Evolutionary conservation across 2,888 invertebrate genomes (phyloP).

Genomic region (Apamea epomidion): DNA sequence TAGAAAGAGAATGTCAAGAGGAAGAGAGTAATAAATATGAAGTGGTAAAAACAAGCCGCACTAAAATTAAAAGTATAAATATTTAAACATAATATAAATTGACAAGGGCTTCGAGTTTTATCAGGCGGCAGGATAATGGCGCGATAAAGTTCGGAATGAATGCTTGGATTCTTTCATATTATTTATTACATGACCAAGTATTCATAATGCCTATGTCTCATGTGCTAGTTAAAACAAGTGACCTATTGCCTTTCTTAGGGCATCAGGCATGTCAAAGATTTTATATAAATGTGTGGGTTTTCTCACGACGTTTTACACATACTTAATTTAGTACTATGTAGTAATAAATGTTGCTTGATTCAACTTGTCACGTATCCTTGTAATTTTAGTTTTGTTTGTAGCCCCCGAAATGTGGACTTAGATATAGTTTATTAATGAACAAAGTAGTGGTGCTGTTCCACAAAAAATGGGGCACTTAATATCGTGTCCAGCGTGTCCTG

Average conservation of each 20-base stretch:
- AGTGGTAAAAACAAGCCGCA: conserved; percentile 41
- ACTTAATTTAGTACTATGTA: conserved; percentile 8
- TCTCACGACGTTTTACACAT: conserved; percentile 42
- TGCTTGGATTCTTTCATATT: conserved; percentile 27
- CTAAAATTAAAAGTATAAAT: conserved; percentile 43
- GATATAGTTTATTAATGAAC: not conserved
- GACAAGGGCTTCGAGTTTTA: conserved; percentile 37
- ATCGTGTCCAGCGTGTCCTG: no score
- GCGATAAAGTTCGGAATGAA: conserved; percentile 46
- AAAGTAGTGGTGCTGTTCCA: no score
- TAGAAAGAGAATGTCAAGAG: conserved; percentile 61
- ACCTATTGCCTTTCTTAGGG: conserved; percentile 47
- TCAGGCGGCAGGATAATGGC: conserved; percentile 43
- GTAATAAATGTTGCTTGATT: not conserved
- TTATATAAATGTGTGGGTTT: conserved; percentile 47
- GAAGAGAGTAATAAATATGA: conserved; percentile 61
- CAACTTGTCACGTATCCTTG: not conserved
- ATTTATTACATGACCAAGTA: conserved; percentile 26
- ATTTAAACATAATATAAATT: conserved; percentile 35
- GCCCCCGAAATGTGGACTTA: not conserved
- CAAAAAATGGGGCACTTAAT: no score
- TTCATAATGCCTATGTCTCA: conserved; percentile 10
- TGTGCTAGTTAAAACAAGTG: conserved; percentile 44
- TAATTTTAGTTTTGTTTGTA: not conserved
- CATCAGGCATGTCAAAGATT: conserved; percentile 25